Evolutionary conservation across 1,140 invertebrate species (phyloP), one percentile per base, ranked within the genome.

Genomic region (Temnothorax longispinosus): DNA sequence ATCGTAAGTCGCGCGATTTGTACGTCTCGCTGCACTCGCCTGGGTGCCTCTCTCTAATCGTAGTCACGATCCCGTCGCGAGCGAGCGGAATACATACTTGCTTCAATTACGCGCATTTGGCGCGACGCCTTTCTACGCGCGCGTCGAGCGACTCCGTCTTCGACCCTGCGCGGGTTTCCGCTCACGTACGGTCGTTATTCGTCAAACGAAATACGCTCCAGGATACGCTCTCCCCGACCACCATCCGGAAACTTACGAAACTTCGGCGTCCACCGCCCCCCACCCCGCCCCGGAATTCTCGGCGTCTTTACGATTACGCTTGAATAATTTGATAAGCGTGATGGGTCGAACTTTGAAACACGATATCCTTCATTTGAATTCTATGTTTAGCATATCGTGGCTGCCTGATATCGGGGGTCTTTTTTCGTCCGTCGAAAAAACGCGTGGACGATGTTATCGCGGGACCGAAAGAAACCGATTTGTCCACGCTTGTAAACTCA

Each of bases 31-130:
- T 74, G 47, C 71, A 35, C 62, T 27, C 44, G 60, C 44, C 7
- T 27, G 27, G 27, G 32, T 52, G 35, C 35, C 21, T n/a, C 64
- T n/a, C 64, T 81, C 77, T 69, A 54, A 71, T 71, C 78, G 50
- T 38, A 32, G 38, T 77, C 75, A 62, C 75, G 65, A 71, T 71
- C 56, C 78, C 47, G 38, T 27, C 64, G 52, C 65, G 47, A 71
- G 38, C 47, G 64, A 56, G 64, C 76, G 76, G 76, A 65, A 78
- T 78, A 78, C 15, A 65, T 65, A 58, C 50, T 81, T 38, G 52
- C 52, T 56, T 54, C 62, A 81, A 81, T 81, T 71, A 71, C 35
- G 35, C 47, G 38, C 52, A 71, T 81, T 81, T 81, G 64, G 77
- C 77, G 47, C 44, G 64, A n/a, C 77, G 64, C 35, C 58, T 69